Base-by-base conservation (phyloP, 2,797 vertebrate species). In the Falco berigora region DNA sequence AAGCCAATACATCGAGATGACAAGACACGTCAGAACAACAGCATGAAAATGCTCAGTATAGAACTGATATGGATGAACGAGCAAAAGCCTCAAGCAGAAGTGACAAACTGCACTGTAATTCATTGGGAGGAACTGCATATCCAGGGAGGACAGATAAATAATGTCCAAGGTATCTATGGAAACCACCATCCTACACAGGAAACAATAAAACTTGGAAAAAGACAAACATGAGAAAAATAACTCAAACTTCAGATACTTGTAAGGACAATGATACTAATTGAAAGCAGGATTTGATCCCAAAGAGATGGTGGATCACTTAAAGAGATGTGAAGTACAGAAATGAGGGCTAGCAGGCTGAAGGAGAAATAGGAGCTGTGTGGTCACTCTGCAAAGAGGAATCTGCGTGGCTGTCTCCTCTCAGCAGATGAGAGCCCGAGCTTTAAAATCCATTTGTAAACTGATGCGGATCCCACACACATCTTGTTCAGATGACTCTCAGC, bases 131-230 rank as follows among this genome's bases (percentile, higher is more conserved):
- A 95, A 90, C 73, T 81, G 34, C 47, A 75, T 36, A 50, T 40
- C 38, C 62, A 78, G 66, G 38, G 66, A 94, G 76, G 34, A 92
- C 3, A 66, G 50, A 75, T 66, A 94, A 94, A 85, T 77, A 9
- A 86, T 59, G 28, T 71, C 76, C 53, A 47, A 64, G 27, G 90
- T 96, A 95, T 95, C 95, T 94, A 85, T 90, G 93, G 93, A 95
- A 96, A 97, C 94, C 63, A 85, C 30, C 58, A 62, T 76, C 69
- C 71, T 90, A 88, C 88, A 81, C 73, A 84, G 69, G 50, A 95
- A 96, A 94, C 74, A 96, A 94, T 90, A 90, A 68, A 95, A 94
- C 73, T 62, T 71, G 50, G 66, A 78, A 74, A 58, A 94, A 78
- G 46, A 69, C 30, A 93, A 95, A 61, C 56, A 89, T 32, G 52